These are phyloP conservation scores for Plumapathes pennacea DNA, from an alignment of 92 coral and sea anemone species.

Conservation along the genomic window DNA sequence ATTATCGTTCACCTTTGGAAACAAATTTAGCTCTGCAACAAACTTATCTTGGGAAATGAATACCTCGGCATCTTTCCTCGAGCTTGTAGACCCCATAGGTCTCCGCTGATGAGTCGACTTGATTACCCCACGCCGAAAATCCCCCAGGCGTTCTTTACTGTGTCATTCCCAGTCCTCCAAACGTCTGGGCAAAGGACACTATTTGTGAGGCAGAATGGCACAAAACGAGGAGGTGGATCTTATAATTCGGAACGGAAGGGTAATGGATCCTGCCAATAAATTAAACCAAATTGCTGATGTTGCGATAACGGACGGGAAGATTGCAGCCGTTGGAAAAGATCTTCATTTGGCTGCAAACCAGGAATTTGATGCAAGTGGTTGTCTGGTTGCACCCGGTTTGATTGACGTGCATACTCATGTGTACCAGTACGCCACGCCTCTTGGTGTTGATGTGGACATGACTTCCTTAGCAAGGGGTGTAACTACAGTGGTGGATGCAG, in stretches of 20 bases:
- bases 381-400: constrained; percentile 77
- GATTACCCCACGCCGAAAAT: too few species aligned
- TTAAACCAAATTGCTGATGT: constrained; percentile 57
- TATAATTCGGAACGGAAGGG: constrained; percentile 65
- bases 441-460: constrained; percentile 70
- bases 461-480: constrained; percentile 80
- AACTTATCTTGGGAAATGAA: too few species aligned
- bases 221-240: too few species aligned
- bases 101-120: too few species aligned
- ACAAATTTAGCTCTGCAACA: too few species aligned
- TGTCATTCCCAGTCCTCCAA: too few species aligned
- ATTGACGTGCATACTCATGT: constrained; percentile 83
- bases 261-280: constrained; percentile 73
- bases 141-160: too few species aligned
- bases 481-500: constrained; percentile 92
- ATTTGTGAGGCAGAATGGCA: too few species aligned
- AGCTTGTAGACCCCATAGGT: too few species aligned
- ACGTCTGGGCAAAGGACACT: too few species aligned
- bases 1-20: too few species aligned
- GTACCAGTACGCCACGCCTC: constrained; percentile 72
- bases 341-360: constrained; percentile 27
- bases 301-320: constrained; percentile 44
- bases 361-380: constrained; percentile 73
- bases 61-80: too few species aligned
- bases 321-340: constrained; percentile 36